Percentiles rank a stretch among this genome's conserved stretches.
Conservation (phyloP, 2,113 vertebrate species). For the Trinectes maculatus region DNA sequence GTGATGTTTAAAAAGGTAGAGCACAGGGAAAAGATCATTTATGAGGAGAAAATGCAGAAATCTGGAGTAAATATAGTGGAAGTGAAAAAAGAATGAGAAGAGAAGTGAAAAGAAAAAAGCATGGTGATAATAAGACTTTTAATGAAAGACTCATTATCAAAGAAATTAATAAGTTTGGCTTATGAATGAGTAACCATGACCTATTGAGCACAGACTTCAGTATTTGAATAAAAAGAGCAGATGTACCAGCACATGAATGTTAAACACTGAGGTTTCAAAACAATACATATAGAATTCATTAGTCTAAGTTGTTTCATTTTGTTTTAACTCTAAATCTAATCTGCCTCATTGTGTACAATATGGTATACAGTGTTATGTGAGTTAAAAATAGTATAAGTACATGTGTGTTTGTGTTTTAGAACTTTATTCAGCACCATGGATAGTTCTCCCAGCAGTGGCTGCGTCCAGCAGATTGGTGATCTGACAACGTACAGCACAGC, state of each 20-base stretch:
- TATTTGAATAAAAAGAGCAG: conserved; percentile 17
- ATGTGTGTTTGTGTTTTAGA: neutral
- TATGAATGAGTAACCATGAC: conserved; percentile 37
- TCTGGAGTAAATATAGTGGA: too few species aligned
- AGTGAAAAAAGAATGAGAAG: neutral
- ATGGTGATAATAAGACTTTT: conserved; percentile 1
- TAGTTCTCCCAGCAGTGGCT: conserved; percentile 33
- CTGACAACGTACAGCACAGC: too few species aligned
- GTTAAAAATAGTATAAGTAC: neutral
- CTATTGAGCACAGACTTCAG: conserved; percentile 4
- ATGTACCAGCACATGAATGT: neutral
- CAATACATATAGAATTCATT: conserved; percentile 2
- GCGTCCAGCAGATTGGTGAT: too few species aligned
- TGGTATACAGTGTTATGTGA: neutral
- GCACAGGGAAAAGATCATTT: neutral
- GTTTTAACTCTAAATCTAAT: conserved; percentile 5
- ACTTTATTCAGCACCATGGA: conserved; percentile 65
- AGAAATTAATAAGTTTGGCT: neutral
- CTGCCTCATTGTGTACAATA: too few species aligned
- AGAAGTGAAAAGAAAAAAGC: neutral
- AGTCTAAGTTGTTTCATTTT: conserved; percentile 15
- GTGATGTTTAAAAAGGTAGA: neutral
- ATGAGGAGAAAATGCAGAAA: neutral
- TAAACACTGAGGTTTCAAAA: neutral
- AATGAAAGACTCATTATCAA: conserved; percentile 15